Evolutionary conservation across 2,113 vertebrate species (phyloP), one percentile per base, ranked within the genome.

Genomic region (Triplophysa rosa): DNA sequence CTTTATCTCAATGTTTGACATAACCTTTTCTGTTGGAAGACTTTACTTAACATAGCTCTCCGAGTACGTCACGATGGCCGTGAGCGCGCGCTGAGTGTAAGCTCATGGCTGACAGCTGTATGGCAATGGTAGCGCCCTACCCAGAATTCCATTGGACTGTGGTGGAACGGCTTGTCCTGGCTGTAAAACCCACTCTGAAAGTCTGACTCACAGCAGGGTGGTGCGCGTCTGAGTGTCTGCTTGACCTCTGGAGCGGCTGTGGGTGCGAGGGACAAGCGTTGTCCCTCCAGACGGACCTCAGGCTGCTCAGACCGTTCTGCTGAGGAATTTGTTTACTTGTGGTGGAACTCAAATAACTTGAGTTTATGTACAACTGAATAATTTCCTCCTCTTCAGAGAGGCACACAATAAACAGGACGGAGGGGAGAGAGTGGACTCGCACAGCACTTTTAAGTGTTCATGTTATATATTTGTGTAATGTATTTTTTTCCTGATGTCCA

Each of bases 311-410:
- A 88, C 86, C 84, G 79, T 85, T 90, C 86, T 77, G 62, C 79
- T 23, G 70, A 89, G 89, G 90, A 91, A 91, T 92, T 89, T 92
- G 92, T 93, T 93, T 92, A 91, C 89, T 91, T 89, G 90, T 85
- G 89, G 90, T 68, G n/a, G 37, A 80, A 87, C 90, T 91, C 90
- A 90, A 91, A 92, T 92, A 92, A 92, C 87, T 88, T 82, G 80
- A 81, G 88, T 89, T 90, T 88, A 26, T 61, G 88, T 87, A 84
- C 73, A 84, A 84, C 63, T n/a, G 14, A 87, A 85, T 84, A 84
- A 87, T 59, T 47, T 86, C 89, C 90, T 89, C 85, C 89, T 87
- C 84, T 90, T 70, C 84, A 86, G 89, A 86, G 88, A 88, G 85
- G 81, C 78, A 14, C 87, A 84, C 86, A 89, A 89, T 86, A 89